Evolutionary conservation across 1,140 invertebrate genomes (phyloP).

Genomic region (Atta colombica): DNA sequence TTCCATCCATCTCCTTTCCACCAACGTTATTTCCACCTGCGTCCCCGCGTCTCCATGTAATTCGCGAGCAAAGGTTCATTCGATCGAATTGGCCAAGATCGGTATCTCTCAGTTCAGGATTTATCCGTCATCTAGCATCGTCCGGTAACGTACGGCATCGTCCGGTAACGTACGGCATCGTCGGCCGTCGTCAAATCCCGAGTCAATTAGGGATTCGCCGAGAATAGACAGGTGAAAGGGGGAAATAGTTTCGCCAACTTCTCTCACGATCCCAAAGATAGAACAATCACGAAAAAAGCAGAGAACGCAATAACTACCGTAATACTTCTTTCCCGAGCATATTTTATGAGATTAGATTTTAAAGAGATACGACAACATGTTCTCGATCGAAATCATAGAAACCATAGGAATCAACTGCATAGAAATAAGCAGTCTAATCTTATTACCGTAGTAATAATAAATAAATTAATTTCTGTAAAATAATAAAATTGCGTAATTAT

Average conservation of each 20-base stretch:
- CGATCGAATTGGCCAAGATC: constrained; percentile 67
- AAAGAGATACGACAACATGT: background rate
- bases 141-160: no score
- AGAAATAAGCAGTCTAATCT: no score
- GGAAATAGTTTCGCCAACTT: constrained; percentile 61
- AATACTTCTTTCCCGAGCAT: background rate
- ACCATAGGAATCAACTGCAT: no score
- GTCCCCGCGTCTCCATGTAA: constrained; percentile 35
- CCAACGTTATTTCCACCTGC: constrained; percentile 39
- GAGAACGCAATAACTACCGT: background rate
- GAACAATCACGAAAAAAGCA: background rate
- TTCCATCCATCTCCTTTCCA: constrained; percentile 49
- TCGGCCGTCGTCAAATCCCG: no score
- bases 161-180: no score
- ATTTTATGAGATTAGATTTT: background rate
- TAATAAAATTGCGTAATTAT: background rate
- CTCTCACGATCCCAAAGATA: constrained; percentile 36
- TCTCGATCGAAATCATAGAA: background rate
- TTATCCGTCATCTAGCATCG: constrained; percentile 23
- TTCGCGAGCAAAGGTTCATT: constrained; percentile 42
- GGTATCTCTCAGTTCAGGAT: constrained; percentile 63
- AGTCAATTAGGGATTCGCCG: constrained; percentile 69
- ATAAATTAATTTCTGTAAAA: background rate
- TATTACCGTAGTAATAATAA: background rate
- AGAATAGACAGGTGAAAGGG: constrained; percentile 65